Conservation (phyloP, 2,888 invertebrate genomes). For the Apoda limacodes region DNA sequence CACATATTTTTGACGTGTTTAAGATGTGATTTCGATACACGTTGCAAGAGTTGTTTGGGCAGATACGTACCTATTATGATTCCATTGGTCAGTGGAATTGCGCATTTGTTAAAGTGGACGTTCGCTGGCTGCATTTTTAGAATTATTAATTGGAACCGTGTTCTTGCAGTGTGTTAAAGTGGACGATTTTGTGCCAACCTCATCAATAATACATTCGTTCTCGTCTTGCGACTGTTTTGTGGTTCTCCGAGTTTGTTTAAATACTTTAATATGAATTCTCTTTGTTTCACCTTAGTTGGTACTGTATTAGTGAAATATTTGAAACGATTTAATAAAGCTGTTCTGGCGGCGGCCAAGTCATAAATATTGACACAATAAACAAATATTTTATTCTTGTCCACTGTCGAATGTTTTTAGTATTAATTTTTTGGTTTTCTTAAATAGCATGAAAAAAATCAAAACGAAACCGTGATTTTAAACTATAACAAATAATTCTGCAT, state of each 20-base stretch:
- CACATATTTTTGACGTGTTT: too few species aligned
- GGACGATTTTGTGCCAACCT: conserved; percentile 51
- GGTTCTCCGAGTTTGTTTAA: conserved; percentile 35
- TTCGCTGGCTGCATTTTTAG: conserved; percentile 57
- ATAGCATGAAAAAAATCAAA: too few species aligned
- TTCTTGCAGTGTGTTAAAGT: conserved; percentile 58
- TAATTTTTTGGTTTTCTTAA: too few species aligned
- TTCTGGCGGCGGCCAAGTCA: background rate
- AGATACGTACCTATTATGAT: too few species aligned
- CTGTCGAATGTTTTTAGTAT: too few species aligned
- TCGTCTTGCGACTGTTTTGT: conserved; percentile 39
- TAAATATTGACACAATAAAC: too few species aligned
- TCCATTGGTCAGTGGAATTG: too few species aligned
- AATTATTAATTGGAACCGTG: conserved; percentile 62
- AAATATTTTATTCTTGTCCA: too few species aligned
- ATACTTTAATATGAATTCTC: conserved; percentile 35
- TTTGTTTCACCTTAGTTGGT: conserved; percentile 30
- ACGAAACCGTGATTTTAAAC: too few species aligned
- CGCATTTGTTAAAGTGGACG: conserved; percentile 39
- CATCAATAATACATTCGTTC: conserved; percentile 58
- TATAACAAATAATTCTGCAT: too few species aligned
- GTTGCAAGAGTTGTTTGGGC: too few species aligned
- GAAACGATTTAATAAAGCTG: background rate
- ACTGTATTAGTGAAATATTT: conserved; percentile 18
- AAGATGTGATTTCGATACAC: too few species aligned